Evolutionary conservation across 2,113 vertebrate genomes (phyloP).

Genomic region (Steatornis caripensis): DNA sequence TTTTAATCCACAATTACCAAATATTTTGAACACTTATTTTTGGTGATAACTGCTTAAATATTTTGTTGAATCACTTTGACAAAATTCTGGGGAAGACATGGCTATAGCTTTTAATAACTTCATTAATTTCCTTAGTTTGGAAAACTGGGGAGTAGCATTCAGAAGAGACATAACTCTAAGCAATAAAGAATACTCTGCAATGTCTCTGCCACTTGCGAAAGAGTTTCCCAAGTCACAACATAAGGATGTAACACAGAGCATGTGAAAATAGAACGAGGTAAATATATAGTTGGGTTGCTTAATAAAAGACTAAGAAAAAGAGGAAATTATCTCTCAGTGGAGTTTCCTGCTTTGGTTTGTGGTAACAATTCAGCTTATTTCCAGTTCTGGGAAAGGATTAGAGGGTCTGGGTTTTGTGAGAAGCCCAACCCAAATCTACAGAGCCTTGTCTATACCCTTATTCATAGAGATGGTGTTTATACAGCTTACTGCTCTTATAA

Average conservation of each 20-base stretch:
- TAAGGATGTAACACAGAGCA: background rate
- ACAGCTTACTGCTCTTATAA: background rate
- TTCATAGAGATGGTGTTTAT: background rate
- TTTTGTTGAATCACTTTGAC: background rate
- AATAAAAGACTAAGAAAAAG: background rate
- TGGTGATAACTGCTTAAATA: background rate
- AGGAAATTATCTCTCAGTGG: background rate
- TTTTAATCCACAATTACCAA: background rate
- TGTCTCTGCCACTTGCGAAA: background rate
- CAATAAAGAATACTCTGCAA: background rate
- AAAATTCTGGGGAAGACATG: background rate
- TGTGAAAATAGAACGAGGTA: background rate
- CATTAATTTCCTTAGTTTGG: background rate
- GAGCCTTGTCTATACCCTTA: background rate
- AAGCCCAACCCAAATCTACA: conserved; percentile 1
- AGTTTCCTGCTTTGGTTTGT: conserved; percentile 40
- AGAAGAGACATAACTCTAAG: background rate
- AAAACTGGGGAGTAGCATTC: background rate
- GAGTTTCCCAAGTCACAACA: background rate
- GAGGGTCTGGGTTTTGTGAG: conserved; percentile 21
- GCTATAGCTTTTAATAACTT: background rate
- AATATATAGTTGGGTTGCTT: background rate
- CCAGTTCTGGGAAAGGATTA: conserved; percentile 50
- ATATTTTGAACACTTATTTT: background rate
- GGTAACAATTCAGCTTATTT: conserved; percentile 33